A percentile compares a stretch with the other conserved stretches of the same genome.
phyloP scores from a whole-genome alignment of 2,113 vertebrate genomes.

The Hyla sarda region DNA sequence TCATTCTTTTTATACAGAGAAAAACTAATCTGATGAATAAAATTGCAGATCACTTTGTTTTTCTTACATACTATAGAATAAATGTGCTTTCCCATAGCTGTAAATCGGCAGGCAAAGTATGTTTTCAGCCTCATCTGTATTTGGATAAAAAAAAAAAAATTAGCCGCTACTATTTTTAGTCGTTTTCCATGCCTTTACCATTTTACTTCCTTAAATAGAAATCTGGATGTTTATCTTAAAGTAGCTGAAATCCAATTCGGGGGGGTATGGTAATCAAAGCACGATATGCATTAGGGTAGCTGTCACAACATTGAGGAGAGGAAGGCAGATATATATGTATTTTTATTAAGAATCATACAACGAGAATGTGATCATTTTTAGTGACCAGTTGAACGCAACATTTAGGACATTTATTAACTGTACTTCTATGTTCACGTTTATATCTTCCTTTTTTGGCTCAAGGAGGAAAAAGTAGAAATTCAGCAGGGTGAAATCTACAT shows the following conservation, averaged over 20 bases:
- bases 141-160: slow-evolving; percentile 63
- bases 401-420: no score
- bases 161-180: slow-evolving; percentile 71
- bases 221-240: slow-evolving; percentile 62
- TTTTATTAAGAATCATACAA: no score
- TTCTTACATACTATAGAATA: background rate
- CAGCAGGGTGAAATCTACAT: no score
- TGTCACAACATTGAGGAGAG: background rate
- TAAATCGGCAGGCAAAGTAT: slow-evolving; percentile 40
- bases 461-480: no score
- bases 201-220: slow-evolving; percentile 72
- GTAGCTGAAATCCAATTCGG: slow-evolving; percentile 52
- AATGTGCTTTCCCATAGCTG: background rate
- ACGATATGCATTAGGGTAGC: background rate
- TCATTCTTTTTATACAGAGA: no score
- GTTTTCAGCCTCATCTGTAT: slow-evolving; percentile 66
- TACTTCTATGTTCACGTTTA: no score
- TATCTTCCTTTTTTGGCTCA: no score
- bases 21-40: no score
- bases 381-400: no score
- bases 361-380: no score
- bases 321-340: background rate
- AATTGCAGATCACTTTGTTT: no score
- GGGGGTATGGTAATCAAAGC: slow-evolving; percentile 14
- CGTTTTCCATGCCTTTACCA: slow-evolving; percentile 69